A percentile compares a stretch with the other conserved stretches of the same genome.
Conservation (phyloP, 2,113 vertebrate genomes). For the Nibea albiflora region DNA sequence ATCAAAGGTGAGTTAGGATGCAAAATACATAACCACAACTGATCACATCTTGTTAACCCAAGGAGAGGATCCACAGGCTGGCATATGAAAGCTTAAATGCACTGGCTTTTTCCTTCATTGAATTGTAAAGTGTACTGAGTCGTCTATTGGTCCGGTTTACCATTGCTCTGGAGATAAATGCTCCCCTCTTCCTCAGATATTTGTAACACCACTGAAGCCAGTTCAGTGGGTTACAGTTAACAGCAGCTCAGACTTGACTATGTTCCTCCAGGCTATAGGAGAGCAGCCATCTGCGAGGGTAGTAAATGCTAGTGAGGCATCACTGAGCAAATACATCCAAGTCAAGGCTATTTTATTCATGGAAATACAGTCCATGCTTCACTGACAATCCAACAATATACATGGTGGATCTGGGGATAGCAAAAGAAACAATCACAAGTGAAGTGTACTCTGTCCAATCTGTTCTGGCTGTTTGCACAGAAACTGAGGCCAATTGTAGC, state of each 20-base stretch:
- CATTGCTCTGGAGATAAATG: conserved; percentile 35
- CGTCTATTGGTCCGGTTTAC: conserved; percentile 37
- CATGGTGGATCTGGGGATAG: conserved; percentile 41
- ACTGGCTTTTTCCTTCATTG: background rate
- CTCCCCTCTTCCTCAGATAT: conserved; percentile 48
- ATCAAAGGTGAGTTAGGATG: conserved; percentile 3
- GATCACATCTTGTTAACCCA: conserved; percentile 42
- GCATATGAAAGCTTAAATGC: background rate
- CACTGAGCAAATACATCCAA: conserved; percentile 82
- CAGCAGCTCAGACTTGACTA: conserved; percentile 65
- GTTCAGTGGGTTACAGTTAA: conserved; percentile 72
- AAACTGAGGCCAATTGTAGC: conserved; percentile 3
- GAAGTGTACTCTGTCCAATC: background rate
- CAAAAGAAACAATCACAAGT: conserved; percentile 23
- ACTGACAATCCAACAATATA: conserved; percentile 60
- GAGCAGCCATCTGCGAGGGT: conserved; percentile 76
- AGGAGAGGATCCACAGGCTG: conserved; percentile 6
- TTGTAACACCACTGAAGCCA: conserved; percentile 67
- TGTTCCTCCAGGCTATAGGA: conserved; percentile 73
- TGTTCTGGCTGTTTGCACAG: conserved; percentile 21
- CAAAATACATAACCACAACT: conserved; percentile 24
- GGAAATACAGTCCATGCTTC: conserved; percentile 71
- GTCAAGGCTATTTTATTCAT: conserved; percentile 78
- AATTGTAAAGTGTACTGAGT: background rate
- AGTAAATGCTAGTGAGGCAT: conserved; percentile 82